Evolutionary conservation across 2,113 vertebrate species (phyloP).

Genomic region (Alosa alosa): DNA sequence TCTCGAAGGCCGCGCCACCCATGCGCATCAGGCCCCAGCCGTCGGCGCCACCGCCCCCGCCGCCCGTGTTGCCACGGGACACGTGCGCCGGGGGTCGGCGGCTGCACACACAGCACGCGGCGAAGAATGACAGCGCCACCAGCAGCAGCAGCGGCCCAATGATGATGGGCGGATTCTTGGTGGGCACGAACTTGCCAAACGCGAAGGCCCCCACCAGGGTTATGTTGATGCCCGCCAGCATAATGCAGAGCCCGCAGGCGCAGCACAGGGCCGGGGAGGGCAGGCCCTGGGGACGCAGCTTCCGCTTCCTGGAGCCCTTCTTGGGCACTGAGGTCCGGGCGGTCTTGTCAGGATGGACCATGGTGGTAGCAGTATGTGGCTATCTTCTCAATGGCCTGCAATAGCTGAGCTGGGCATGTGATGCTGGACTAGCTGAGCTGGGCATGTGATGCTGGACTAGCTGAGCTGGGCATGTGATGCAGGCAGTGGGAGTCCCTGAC

Average conservation of each 20-base stretch:
- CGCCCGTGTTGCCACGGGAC: constrained; percentile 58
- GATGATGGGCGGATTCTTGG: constrained; percentile 84
- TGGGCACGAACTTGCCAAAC: constrained; percentile 79
- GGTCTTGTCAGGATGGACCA: constrained; percentile 73
- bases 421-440: not conserved
- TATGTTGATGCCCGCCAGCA: constrained; percentile 94
- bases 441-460: not conserved
- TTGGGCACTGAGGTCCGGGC: constrained; percentile 63
- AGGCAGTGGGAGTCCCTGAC: not conserved
- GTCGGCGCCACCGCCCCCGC: constrained; percentile 57
- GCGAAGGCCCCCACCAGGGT: constrained; percentile 91
- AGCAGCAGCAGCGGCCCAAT: constrained; percentile 84
- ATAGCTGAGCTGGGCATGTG: not conserved
- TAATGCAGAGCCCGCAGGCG: constrained; percentile 89
- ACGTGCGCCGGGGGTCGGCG: constrained; percentile 66
- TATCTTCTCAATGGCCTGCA: not conserved
- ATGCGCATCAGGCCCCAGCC: constrained; percentile 75
- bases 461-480: not conserved
- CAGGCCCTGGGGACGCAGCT: constrained; percentile 68
- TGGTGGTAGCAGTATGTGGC: constrained; percentile 14
- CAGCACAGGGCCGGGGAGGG: constrained; percentile 91
- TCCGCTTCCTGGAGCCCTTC: constrained; percentile 65
- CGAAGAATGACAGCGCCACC: constrained; percentile 84
- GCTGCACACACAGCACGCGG: constrained; percentile 85
- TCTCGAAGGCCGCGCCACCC: constrained; percentile 83